These are phyloP conservation scores for Syndactyla subalaris DNA, from an alignment of 2,797 vertebrate species.

Conservation along the genomic window DNA sequence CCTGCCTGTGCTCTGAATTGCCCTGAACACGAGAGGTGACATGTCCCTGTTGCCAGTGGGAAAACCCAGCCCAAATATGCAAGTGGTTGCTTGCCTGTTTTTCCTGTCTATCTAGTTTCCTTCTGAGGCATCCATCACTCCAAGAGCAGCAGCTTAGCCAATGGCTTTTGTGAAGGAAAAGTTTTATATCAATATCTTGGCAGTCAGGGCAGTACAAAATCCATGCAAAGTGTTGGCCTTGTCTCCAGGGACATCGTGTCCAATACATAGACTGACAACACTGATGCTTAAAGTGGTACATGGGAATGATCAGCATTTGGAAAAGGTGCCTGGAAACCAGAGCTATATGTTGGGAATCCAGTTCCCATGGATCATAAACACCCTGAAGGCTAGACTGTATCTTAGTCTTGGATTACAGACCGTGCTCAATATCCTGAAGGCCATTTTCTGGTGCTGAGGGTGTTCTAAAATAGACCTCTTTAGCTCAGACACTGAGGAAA, in stretches of 20 bases:
- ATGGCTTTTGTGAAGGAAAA: too few relatives aligned
- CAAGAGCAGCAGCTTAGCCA: too few relatives aligned
- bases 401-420: neutral
- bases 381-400: neutral
- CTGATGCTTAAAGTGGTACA: neutral
- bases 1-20: too few relatives aligned
- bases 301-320: neutral
- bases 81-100: too few relatives aligned
- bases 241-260: accelerated
- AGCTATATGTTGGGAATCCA: neutral
- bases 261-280: neutral
- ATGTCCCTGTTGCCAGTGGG: too few relatives aligned
- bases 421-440: neutral
- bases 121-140: too few relatives aligned
- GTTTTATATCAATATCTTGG: too few relatives aligned
- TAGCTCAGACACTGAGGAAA: neutral
- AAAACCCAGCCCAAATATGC: too few relatives aligned
- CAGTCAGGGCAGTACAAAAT: too few relatives aligned
- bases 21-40: too few relatives aligned
- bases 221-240: too few relatives aligned
- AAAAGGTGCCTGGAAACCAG: neutral
- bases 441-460: neutral
- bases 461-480: neutral
- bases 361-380: neutral
- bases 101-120: too few relatives aligned